Base-by-base conservation (phyloP, 2,888 invertebrate genomes). In the Idaea dimidiata region DNA sequence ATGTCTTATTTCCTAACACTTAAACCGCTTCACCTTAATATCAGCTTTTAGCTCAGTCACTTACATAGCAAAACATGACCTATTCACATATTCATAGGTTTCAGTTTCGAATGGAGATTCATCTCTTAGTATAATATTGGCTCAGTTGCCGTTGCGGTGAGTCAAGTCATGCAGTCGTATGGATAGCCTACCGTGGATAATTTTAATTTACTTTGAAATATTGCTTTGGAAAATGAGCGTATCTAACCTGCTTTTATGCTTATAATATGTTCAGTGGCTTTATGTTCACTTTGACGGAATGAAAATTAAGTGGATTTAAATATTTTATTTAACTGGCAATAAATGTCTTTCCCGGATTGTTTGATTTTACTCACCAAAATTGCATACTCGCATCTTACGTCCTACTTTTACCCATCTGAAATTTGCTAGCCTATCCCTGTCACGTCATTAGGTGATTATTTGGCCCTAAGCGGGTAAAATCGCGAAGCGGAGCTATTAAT, bases 31-130 rank as follows among this genome's bases (percentile, higher is more conserved):
- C 31, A 55, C 32, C 55, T 64, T 59, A 58, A 66, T 63, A 64
- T 72, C 58, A 63, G 60, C 63, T 70, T 64, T 68, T 61, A 60
- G 61, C 64, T 65, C 63, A 64, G 58, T 58, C 63, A 68, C 61
- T 66, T 66, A 67, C 64, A 76, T 66, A 71, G 72, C 68, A 77
- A 82, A 76, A 68, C 74, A 72, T 70, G 67, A 71, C 71, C 67
- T 77, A 62, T 65, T 68, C 7, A 58, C 64, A 68, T 69, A 75
- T 66, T 65, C 69, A 74, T 75, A 78, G 67, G 67, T 64, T 66
- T 66, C 70, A 77, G 74, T 79, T 78, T 76, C 67, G 63, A 74
- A 71, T 69, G 68, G 60, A 64, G 56, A 56, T 56, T 54, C 16
- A 54, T 17, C 17, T 56, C 56, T 56, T 56, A 17, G 14, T 60